Conservation (phyloP, 2,113 vertebrate genomes). For the Tricholaema leucomelas region DNA sequence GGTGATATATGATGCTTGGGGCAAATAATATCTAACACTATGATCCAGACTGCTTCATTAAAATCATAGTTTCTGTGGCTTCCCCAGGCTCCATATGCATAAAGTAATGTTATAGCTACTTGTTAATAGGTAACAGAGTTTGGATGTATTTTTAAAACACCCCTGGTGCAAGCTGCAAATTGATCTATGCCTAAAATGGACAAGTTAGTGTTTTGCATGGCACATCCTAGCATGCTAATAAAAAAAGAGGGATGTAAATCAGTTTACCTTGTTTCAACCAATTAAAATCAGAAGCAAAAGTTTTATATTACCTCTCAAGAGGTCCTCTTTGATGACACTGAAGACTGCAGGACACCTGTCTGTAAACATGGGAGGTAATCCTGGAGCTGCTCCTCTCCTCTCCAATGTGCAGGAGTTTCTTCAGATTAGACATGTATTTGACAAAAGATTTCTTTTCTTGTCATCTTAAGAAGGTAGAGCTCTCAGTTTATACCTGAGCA, state of each 20-base stretch:
- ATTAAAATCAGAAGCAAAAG: neutral
- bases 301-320: neutral
- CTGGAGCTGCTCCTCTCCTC: neutral
- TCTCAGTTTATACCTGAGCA: neutral
- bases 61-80: neutral
- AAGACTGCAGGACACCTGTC: neutral
- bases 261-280: neutral
- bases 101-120: neutral
- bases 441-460: slow-evolving; percentile 11
- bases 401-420: neutral
- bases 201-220: neutral
- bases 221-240: neutral
- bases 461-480: neutral
- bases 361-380: neutral
- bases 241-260: neutral
- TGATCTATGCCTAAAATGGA: neutral
- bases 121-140: neutral
- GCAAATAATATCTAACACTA: neutral
- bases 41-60: neutral
- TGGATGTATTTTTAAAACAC: neutral
- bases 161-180: neutral
- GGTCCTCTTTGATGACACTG: neutral
- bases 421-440: neutral
- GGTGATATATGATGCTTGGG: neutral
- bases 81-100: neutral